These are phyloP conservation scores for Podarcis cretensis DNA, from an alignment of 2,113 vertebrate species.

Conservation along the genomic window DNA sequence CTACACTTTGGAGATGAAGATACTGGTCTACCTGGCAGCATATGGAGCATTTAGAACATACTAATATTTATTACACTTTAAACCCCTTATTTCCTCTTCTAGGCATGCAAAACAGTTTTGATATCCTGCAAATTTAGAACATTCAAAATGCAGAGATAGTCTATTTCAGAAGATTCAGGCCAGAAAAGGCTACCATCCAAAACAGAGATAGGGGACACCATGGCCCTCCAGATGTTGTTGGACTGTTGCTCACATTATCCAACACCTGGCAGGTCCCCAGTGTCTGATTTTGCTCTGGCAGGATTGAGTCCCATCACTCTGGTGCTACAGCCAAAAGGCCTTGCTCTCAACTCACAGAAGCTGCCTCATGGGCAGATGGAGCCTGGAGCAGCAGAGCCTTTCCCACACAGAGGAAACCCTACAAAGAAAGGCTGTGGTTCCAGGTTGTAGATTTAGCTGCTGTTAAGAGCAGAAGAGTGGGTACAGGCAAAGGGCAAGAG, in stretches of 20 bases:
- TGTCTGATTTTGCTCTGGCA: too few species aligned
- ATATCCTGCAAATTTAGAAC: neutral
- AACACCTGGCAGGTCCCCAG: too few species aligned
- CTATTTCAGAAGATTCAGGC: neutral
- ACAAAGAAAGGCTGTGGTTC: neutral
- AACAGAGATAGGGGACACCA: neutral
- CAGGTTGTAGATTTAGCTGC: neutral
- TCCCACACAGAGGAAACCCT: neutral
- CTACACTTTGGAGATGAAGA: neutral
- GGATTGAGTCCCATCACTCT: too few species aligned
- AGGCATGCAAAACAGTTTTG: neutral
- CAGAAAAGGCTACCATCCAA: neutral
- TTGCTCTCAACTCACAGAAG: too few species aligned
- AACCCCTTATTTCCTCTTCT: neutral
- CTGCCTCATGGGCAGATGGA: neutral
- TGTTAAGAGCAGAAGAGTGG: neutral
- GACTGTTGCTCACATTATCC: too few species aligned
- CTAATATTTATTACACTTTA: neutral
- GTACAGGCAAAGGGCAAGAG: neutral
- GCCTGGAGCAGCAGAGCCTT: too few species aligned
- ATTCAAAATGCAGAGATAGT: neutral
- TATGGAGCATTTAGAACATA: neutral
- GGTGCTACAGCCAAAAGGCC: too few species aligned
- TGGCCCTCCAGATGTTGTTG: too few species aligned
- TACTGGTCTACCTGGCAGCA: neutral